Evolutionary conservation across 2,113 vertebrate species (phyloP).

Genomic region (Lophochroa leadbeateri): DNA sequence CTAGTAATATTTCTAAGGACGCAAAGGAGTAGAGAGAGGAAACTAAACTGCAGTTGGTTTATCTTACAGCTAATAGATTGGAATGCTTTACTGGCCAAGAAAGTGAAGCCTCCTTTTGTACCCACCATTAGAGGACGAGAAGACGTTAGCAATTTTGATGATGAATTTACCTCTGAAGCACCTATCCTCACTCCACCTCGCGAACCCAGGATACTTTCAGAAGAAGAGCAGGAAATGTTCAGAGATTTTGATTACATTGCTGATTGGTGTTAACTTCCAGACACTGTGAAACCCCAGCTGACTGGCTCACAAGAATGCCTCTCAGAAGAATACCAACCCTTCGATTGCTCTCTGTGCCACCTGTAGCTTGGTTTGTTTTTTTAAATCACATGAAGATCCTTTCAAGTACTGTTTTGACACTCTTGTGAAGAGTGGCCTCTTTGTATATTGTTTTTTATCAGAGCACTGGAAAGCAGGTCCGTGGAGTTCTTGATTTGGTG

Average conservation of each 20-base stretch:
- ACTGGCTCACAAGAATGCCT: slow-evolving; percentile 75
- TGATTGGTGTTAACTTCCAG: slow-evolving; percentile 90
- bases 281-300: slow-evolving; percentile 86
- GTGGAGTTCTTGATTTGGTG: slow-evolving; percentile 57
- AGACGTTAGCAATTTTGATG: slow-evolving; percentile 98
- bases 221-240: slow-evolving; percentile 93
- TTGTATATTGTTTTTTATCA: slow-evolving; percentile 75
- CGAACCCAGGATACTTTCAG: slow-evolving; percentile 89
- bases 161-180: slow-evolving; percentile 98
- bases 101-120: slow-evolving; percentile 94
- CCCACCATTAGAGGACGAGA: slow-evolving; percentile 89
- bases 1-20: neutral
- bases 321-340: slow-evolving; percentile 62
- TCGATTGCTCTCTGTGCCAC: slow-evolving; percentile 82
- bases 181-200: slow-evolving; percentile 95
- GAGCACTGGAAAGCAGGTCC: slow-evolving; percentile 89
- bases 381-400: slow-evolving; percentile 76
- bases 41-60: slow-evolving; percentile 18
- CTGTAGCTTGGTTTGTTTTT: slow-evolving; percentile 68
- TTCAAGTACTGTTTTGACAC: slow-evolving; percentile 70
- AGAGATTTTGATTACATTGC: slow-evolving; percentile 98
- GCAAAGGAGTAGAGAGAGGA: neutral
- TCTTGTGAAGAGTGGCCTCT: slow-evolving; percentile 74
- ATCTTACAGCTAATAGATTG: slow-evolving; percentile 88
- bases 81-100: slow-evolving; percentile 92